Evolutionary conservation across 1,140 invertebrate genomes (phyloP).

Genomic region (Drosophila subpulchrella): DNA sequence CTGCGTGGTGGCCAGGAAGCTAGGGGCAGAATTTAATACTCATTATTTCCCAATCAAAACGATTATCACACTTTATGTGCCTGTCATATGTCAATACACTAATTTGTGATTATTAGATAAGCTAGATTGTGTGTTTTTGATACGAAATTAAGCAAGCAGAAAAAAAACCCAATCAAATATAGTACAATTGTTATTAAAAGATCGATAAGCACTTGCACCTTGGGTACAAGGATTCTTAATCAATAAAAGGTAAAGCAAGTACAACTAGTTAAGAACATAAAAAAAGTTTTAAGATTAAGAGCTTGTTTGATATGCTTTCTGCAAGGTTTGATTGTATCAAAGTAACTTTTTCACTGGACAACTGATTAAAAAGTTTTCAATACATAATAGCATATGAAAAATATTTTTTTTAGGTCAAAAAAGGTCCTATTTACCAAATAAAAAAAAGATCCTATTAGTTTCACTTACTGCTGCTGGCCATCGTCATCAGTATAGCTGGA

Average conservation of each 20-base stretch:
- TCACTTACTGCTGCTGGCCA: constrained; percentile 86
- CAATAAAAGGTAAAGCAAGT: neutral
- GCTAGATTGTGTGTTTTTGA: neutral
- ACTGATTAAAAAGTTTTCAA: no score
- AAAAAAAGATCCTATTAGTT: no score
- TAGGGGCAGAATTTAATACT: constrained; percentile 71
- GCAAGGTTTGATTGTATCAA: no score
- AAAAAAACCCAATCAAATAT: neutral
- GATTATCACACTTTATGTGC: neutral
- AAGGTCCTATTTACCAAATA: no score
- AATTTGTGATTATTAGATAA: constrained; percentile 9
- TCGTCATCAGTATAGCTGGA: constrained; percentile 88
- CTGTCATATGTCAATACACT: neutral
- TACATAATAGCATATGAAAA: no score
- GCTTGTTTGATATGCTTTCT: neutral
- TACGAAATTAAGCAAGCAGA: constrained; percentile 5
- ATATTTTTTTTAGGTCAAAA: no score
- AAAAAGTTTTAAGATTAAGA: neutral
- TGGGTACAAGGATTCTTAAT: neutral
- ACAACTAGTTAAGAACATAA: neutral
- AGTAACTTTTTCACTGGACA: no score
- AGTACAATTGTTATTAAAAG: neutral
- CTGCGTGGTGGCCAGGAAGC: constrained; percentile 91
- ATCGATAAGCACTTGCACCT: neutral
- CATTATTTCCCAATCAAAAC: neutral